Evolutionary conservation across 1,140 invertebrate genomes (phyloP), one percentile per base, ranked within the genome.

Genomic region (Triops longicaudatus): DNA sequence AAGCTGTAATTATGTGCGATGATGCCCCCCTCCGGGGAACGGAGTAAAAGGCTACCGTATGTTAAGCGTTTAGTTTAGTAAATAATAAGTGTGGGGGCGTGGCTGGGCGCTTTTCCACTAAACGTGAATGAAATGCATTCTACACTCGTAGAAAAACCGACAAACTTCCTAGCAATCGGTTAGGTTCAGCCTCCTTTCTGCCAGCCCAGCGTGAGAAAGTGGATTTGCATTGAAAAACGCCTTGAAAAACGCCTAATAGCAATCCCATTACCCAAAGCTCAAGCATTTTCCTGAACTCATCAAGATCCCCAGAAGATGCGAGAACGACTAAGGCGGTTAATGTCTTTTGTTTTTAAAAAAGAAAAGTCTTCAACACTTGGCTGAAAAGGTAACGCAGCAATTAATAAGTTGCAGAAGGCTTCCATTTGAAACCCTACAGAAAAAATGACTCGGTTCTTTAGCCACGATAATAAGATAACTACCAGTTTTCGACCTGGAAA

Each of bases 61-160:
- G 50, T 63, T 63, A 63, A 63, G 50, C 50, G 50, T 63, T 63
- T 63, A 63, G 50, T 63, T 63, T 63, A 63, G 50, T 63, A 63
- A 63, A 63, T 63, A 63, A 63, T 63, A 63, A 63, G 50, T 63
- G 50, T 63, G 50, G 9, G 50, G 50, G 50, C 50, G 50, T 63
- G 50, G 50, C 22, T 44, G 50, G 50, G 50, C 17, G 22, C 17
- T 22, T 63, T 63, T 63, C 50, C 22, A 63, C 50, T 22, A 22
- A 63, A 63, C n/a, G 50, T 63, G 50, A 63, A 63, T 63, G 50
- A 63, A 63, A 63, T 22, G 50, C 50, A 63, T 63, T 63, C 22
- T 63, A 6, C 22, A 6, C n/a, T 63, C 22, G 4, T 6, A 63
- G 50, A n/a, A 17, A 63, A 17, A 63, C 50, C 14, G 6, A 63